These are phyloP conservation scores for Neolamprologus ventralis DNA, from an alignment of 2,113 vertebrate genomes.

Conservation along the genomic window DNA sequence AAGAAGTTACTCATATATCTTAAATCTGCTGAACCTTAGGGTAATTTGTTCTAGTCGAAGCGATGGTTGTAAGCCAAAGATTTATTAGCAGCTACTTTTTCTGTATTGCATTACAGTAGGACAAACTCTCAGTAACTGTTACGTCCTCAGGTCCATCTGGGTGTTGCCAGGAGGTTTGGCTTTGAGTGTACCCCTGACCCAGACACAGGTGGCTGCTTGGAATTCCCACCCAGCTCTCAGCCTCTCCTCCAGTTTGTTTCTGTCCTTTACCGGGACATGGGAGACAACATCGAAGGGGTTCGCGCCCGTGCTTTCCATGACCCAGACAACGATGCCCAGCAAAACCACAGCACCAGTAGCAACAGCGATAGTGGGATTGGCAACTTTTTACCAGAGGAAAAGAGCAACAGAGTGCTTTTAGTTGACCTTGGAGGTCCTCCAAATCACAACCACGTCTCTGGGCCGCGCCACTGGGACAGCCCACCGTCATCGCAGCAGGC, in stretches of 20 bases:
- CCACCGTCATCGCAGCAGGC: constrained; percentile 59
- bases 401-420: constrained; percentile 83
- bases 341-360: constrained; percentile 93
- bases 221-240: constrained; percentile 90
- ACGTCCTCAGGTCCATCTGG: constrained; percentile 74
- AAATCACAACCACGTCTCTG: constrained; percentile 72
- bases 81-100: not conserved
- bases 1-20: not conserved
- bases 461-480: constrained; percentile 75
- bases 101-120: not conserved
- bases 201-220: constrained; percentile 89
- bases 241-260: constrained; percentile 94
- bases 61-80: not conserved
- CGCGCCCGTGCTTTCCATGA: constrained; percentile 89
- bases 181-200: constrained; percentile 93
- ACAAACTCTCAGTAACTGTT: not conserved
- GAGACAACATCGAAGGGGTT: constrained; percentile 89
- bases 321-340: constrained; percentile 84
- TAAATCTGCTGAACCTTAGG: not conserved
- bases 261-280: constrained; percentile 94
- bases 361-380: constrained; percentile 97
- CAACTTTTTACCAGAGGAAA: constrained; percentile 91
- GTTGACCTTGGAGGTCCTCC: constrained; percentile 82
- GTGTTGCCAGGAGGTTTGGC: constrained; percentile 84
- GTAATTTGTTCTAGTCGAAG: not conserved